Base-by-base conservation (phyloP, 2,113 vertebrate species). In the Alethe castanea region DNA sequence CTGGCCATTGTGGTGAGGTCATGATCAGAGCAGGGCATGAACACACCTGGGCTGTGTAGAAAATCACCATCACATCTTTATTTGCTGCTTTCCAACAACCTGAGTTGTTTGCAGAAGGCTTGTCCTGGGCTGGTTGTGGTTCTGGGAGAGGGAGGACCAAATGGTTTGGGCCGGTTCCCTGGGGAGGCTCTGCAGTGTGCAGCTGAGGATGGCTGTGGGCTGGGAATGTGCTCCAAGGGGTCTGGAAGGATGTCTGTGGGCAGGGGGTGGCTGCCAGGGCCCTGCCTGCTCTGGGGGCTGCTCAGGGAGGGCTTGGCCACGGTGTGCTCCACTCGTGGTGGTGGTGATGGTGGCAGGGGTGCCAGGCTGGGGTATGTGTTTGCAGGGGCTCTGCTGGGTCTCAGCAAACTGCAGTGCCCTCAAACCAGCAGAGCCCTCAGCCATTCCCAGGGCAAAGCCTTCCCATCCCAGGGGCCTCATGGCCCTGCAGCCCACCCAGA, bases 1-100 rank as follows among this genome's bases (percentile, higher is more conserved):
- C 48, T 0, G 0, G 31, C 36, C 38, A 6, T 28, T 0, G 0
- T 1, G 9, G 16, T 0, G 2, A 33, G 31, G 12, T 9, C 12
- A 3, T 1, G 3, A 26, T 40, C 3, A 2, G 36, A 72, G 57
- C 4, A 2, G 35, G 14, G 22, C 45, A 81, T 47, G 26, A 54
- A 65, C 8, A 6, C 44, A 18, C 66, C 3, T 0, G 0, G n/a
- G 42, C 40, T 38, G 26, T 3, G 15, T 92, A 91, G 80, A 92
- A 96, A 95, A 90, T 70, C 48, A 33, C 19, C 26, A 6, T 35
- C 47, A 26, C 3, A 0, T 85, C 84, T 97, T 97, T 97, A 97
- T 97, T 97, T 92, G 45, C 35, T 52, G 56, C 56, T 89, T 60
- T 38, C 12, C 47, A 42, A 52, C 38, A 81, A 52, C 29, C 28